Conservation (phyloP, 2,113 vertebrate species). For the Oenanthe melanoleuca region DNA sequence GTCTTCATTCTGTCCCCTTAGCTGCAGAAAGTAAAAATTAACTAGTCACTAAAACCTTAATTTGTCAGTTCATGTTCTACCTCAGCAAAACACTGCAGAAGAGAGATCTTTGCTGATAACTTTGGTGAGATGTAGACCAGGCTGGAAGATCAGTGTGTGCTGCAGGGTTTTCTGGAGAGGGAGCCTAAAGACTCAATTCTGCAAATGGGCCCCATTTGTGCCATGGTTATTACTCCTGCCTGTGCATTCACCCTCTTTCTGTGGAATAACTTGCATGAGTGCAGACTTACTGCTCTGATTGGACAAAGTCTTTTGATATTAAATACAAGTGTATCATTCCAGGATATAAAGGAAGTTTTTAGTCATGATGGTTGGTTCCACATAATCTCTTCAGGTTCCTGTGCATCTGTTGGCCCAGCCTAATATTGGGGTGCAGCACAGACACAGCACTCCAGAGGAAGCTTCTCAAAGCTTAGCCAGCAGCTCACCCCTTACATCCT, state of each 20-base stretch:
- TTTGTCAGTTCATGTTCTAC: neutral
- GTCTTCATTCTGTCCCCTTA: neutral
- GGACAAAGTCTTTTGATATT: neutral
- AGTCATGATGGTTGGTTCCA: neutral
- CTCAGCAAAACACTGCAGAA: neutral
- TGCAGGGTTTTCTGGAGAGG: neutral
- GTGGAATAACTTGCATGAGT: neutral
- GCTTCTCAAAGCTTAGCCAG: neutral
- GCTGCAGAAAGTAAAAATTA: constrained; percentile 30
- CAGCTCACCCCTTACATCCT: neutral
- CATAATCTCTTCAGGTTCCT: neutral
- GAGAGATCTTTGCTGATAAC: neutral
- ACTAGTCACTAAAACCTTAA: neutral
- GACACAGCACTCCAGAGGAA: neutral
- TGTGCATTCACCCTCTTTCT: neutral
- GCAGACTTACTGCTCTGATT: neutral
- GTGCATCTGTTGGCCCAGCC: neutral
- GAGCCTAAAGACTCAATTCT: neutral
- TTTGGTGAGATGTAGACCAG: neutral
- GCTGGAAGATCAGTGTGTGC: neutral
- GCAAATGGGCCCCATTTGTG: neutral
- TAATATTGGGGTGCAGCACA: neutral
- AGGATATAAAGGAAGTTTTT: neutral
- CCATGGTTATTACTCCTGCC: neutral
- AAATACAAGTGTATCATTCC: neutral